Base-by-base conservation (phyloP, 2,797 vertebrate genomes). In the Sebastes cheni region DNA sequence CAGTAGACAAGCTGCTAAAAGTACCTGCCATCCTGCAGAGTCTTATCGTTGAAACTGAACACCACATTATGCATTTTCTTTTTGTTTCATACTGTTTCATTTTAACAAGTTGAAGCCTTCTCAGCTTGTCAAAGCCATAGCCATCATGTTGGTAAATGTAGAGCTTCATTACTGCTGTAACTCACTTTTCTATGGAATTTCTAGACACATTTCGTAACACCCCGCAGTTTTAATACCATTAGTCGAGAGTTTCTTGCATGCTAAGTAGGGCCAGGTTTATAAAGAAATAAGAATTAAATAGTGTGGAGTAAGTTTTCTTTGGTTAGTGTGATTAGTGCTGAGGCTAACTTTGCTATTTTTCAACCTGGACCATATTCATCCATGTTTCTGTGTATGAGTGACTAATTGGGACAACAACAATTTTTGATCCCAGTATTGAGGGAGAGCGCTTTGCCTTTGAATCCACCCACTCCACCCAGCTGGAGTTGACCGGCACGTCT, bases 121-220 rank as follows among this genome's bases (percentile, higher is more conserved):
- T 80, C 64, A 55, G 42, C 62, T 58, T 18, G 32, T 84, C 68
- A 30, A 80, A 90, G 89, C 86, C 89, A 80, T 86, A 86, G 58
- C 81, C 11, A 16, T 72, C 54, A 14, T 18, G 34, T 89, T 87
- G 72, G 65, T 80, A 80, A 75, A 67, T 67, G 54, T 80, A 23
- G 25, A 56, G 9, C 64, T 79, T 77, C 69, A 58, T 83, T 25
- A 58, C 36, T 59, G 60, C 77, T 75, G 32, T 69, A 34, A 74
- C 32, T 81, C 81, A 80, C 81, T 91, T 91, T 92, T 91, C 62
- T 91, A 91, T 65, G 36, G 50, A 50, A 67, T 87, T 87, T 91
- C 39, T 91, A 87, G 69, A 86, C 56, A 23, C 72, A 25, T 91
- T 90, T 86, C 58, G 6, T 83, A 90, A 67, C 22, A 50, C 52